Conservation (phyloP, 2,797 vertebrate species). For the Eospalax fontanierii region DNA sequence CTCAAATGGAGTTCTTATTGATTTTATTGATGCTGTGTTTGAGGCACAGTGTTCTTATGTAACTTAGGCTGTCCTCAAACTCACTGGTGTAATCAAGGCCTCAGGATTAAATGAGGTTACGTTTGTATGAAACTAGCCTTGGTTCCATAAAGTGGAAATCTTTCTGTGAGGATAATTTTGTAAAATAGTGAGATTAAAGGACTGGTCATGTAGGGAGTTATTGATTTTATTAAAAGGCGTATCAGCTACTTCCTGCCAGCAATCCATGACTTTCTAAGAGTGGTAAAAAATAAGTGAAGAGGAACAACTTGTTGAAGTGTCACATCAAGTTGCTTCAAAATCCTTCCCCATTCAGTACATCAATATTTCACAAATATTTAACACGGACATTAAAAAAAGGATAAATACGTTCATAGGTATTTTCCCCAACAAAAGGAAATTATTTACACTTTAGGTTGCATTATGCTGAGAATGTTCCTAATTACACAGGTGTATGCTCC, state of each 20-base stretch:
- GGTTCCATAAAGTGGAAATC: background rate
- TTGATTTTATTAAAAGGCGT: conserved; percentile 61
- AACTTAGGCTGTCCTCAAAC: background rate
- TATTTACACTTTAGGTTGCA: conserved; percentile 59
- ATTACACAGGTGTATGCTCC: background rate
- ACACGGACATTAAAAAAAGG: background rate
- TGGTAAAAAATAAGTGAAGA: conserved; percentile 28
- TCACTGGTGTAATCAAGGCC: background rate
- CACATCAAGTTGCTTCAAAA: background rate
- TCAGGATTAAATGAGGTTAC: background rate
- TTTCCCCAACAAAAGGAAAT: background rate
- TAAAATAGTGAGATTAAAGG: conserved; percentile 69
- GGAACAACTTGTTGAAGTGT: conserved; percentile 57
- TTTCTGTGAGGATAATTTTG: conserved; percentile 5
- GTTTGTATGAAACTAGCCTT: background rate
- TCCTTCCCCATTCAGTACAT: background rate
- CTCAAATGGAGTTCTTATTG: background rate
- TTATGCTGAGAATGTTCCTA: conserved; percentile 11
- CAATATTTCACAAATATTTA: background rate
- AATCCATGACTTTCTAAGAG: conserved; percentile 62
- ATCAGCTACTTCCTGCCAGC: conserved; percentile 68
- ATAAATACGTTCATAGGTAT: background rate
- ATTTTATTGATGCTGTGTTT: background rate
- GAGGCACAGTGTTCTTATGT: background rate
- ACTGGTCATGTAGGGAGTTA: conserved; percentile 64